Evolutionary conservation across 1,140 invertebrate genomes (phyloP), one percentile per base, ranked within the genome.

Genomic region (Anoplophora glabripennis): DNA sequence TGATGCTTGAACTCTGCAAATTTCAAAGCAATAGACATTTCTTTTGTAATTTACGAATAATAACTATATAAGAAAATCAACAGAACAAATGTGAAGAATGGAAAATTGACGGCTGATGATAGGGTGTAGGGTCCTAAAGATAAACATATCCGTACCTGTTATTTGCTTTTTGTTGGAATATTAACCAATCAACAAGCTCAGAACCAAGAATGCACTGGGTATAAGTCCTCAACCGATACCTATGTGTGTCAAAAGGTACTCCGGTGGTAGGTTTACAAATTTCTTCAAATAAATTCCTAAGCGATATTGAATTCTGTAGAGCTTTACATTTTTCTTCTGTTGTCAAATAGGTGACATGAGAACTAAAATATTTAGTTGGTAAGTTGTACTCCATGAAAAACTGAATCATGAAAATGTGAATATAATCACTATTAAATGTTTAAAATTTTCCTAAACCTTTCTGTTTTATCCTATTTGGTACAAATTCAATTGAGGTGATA

Each of bases 111-210:
- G n/a, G n/a, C n/a, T n/a, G n/a, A n/a, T n/a, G n/a, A n/a, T n/a
- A n/a, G n/a, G n/a, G n/a, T n/a, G n/a, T n/a, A n/a, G n/a, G n/a
- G n/a, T n/a, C n/a, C n/a, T n/a, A n/a, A n/a, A n/a, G n/a, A n/a
- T n/a, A n/a, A n/a, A n/a, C n/a, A n/a, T n/a, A n/a, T n/a, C n/a
- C n/a, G n/a, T 76, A 82, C 75, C 79, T 73, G 14, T 59, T 72
- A 54, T 70, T 75, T 21, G 85, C 86, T 75, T 88, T 89, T 66
- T 87, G 84, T 67, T 88, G 85, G 52, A 77, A 76, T 46, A 90
- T 80, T 41, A 92, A 78, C 89, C 89, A 92, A 67, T 90, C 87
- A 5, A 92, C 87, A 15, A 92, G 72, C 68, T 89, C 85, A 48
- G 80, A 85, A 10, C 88, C 89, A 33, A 84, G 72, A 67, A 90